Evolutionary conservation across 2,888 invertebrate genomes (phyloP), one percentile per base, ranked within the genome.

Genomic region (Melanotus villosus): DNA sequence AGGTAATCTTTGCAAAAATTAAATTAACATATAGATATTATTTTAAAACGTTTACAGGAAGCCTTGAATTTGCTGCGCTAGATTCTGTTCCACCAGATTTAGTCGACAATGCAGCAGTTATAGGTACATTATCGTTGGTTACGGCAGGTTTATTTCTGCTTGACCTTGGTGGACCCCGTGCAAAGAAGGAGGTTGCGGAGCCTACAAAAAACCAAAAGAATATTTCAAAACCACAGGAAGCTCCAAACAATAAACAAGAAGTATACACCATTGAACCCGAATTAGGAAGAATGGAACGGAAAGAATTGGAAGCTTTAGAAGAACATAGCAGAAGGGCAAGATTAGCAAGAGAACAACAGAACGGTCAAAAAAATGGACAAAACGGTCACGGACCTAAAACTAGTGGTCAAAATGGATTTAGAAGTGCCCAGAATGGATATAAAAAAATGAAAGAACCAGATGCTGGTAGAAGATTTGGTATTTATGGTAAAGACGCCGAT

Each of bases 41-140:
- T 26, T 5, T 26, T 26, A 7, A 26, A 26, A 26, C 7, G 26
- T 23, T 78, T 78, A 19, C 80, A 90, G 91, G 92, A 78, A 90
- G 90, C 74, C 84, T 93, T 76, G 90, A 90, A 70, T 86, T 92
- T 68, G 91, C 92, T 1, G 90, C 92, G 2, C 84, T 93, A 77
- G 93, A 93, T 78, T 91, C 90, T 12, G 89, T 93, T 1, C 92
- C 92, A 0, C 85, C 86, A 9, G 88, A 89, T 65, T 84, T 93
- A 75, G 84, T 91, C 21, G 91, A 91, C 77, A 93, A 93, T 82
- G 92, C 92, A 0, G 90, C 92, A 0, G 89, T 92, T 10, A 86
- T 93, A 14, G 93, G 93, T 1, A 86, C 89, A 1, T 83, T 93
- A 10, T 90, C 92, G 1, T 84, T 93, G 18, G 76, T 90, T 1